phyloP scores from a whole-genome alignment of 37 sponge, comb jelly and placozoan species.

The Beroe ovata region DNA sequence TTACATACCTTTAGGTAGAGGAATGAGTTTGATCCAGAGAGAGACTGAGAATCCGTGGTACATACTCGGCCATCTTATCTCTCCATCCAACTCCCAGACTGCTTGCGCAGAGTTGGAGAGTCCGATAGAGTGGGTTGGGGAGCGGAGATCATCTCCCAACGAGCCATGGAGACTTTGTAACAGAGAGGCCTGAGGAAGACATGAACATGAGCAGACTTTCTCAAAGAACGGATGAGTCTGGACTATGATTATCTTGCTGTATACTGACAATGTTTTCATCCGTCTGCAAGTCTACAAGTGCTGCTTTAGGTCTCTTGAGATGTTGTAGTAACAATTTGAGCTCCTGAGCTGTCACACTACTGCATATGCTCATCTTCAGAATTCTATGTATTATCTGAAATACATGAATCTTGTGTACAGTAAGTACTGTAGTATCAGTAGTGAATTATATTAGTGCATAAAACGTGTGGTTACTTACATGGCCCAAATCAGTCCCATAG shows the following conservation, averaged over 20 bases:
- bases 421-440: neutral
- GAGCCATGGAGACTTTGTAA: neutral
- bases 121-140: conserved; percentile 34
- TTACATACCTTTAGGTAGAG: conserved; percentile 9
- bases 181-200: neutral
- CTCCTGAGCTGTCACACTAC: conserved; percentile 15
- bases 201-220: too few species aligned
- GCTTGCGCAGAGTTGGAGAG: neutral
- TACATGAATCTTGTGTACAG: too few species aligned
- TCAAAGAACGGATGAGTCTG: too few species aligned
- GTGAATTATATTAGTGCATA: too few species aligned
- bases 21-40: conserved; percentile 28
- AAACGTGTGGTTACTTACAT: too few species aligned
- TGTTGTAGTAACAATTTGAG: conserved; percentile 39
- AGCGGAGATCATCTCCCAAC: neutral
- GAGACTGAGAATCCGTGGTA: conserved; percentile 65
- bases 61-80: conserved; percentile 67
- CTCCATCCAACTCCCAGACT: conserved; percentile 44
- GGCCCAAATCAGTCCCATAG: neutral
- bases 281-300: neutral
- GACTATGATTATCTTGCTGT: neutral
- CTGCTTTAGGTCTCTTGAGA: conserved; percentile 11
- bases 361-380: neutral
- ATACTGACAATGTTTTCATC: conserved; percentile 13
- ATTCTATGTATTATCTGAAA: conserved; percentile 49